Base-by-base conservation (phyloP, 2,797 vertebrate genomes). In the Peromyscus attwateri region DNA sequence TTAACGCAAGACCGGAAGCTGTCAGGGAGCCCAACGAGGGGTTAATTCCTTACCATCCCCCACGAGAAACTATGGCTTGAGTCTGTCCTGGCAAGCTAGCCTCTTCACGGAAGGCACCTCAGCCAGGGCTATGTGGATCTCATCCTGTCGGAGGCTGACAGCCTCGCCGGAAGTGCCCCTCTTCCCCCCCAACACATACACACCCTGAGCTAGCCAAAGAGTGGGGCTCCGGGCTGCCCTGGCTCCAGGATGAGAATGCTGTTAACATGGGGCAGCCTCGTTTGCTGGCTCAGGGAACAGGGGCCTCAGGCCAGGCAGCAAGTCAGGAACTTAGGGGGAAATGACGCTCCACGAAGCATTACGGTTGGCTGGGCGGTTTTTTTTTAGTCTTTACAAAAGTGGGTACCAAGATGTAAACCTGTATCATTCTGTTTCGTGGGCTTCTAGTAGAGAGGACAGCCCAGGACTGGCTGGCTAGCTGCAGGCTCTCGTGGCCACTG, bases 41-140 rank as follows among this genome's bases (percentile, higher is more conserved):
- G 3, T 49, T 71, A 5, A 29, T 31, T 10, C 37, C 89, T 88
- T 91, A 60, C 70, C 75, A 75, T 64, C 91, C 96, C 96, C 95
- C 87, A 92, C 10, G 10, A 85, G 82, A 80, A 82, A 90, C 97
- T 98, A 98, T 97, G 98, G 98, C 98, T 97, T 98, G 81, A 93
- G 87, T 94, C 87, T 73, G 89, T 76, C 95, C 94, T 29, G 83
- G 87, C 79, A 81, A 94, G 94, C 75, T 4, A 66, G 87, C 95
- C 91, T 95, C 16, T 88, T 87, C 60, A 1, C 0, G 21, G 6
- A 29, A 71, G 94, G 90, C 27, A 23, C 43, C 91, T 82, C 55
- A 16, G 95, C 94, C 89, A 96, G 96, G 92, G 92, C 94, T 25
- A 0, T 6, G 95, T 66, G 73, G 79, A 49, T 60, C 21, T 43